Base-by-base conservation (phyloP, 2,888 invertebrate genomes). In the Heliconius erato region DNA sequence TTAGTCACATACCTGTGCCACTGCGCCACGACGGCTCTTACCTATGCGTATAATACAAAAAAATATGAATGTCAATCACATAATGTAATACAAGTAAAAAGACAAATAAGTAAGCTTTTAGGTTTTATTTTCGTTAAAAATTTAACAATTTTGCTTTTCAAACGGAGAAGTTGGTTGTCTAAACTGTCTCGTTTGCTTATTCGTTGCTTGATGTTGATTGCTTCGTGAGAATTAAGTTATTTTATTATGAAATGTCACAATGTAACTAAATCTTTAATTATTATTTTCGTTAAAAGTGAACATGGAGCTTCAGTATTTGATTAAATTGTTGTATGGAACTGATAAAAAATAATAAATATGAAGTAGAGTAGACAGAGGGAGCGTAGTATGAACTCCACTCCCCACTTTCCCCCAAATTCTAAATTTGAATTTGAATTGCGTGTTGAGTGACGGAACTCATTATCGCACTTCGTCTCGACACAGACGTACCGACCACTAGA, bases 111-210 rank as follows among this genome's bases (percentile, higher is more conserved):
- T 26, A 16, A 26, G 40, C 40, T 44, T 44, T 40, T 26, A 71
- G 44, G 44, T 40, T 71, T 71, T 40, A 40, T 7, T 44, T 40
- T 44, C 40, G n/a, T 16, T 2, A 44, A 44, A 44, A 44, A 26
- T 71, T 44, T 16, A 44, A 71, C 72, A 26, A 71, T 44, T 72
- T 44, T n/a, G 72, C 44, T 72, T 26, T 19, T 72, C 26, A 72
- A 72, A 44, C 26, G 7, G 26, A 72, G 44, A 72, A 26, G 44
- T 72, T 72, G 72, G 26, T 71, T 71, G n/a, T 40, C 14, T 26
- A 16, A 72, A 72, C 26, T 49, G 72, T 19, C n/a, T 71, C n/a
- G 12, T 71, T 23, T n/a, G n/a, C 23, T 35, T 71, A 71, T 14
- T 72, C 44, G 44, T n/a, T 44, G 16, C 44, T 49, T 16, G 16